Evolutionary conservation across 2,797 vertebrate genomes (phyloP).

Genomic region (Calcarius lapponicus): DNA sequence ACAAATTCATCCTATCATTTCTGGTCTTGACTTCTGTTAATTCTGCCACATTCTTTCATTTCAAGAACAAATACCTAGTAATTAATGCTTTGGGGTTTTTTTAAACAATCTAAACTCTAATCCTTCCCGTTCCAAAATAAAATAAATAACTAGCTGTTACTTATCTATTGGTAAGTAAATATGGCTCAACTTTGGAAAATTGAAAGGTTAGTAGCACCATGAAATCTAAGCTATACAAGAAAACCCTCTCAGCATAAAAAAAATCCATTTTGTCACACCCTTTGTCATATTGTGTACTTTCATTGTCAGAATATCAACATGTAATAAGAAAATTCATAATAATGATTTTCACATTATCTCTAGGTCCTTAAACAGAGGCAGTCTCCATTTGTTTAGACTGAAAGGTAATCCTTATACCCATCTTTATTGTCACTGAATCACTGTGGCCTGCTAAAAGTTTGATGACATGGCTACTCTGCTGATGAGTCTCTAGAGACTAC

Average conservation of each 20-base stretch:
- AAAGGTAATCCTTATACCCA: background rate
- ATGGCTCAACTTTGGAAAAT: background rate
- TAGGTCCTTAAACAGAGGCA: background rate
- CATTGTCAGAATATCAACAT: background rate
- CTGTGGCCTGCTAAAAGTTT: constrained; percentile 19
- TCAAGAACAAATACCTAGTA: background rate
- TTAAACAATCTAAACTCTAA: background rate
- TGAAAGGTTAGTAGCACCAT: background rate
- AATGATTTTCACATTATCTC: background rate
- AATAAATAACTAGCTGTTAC: background rate
- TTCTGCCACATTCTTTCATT: background rate
- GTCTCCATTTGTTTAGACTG: background rate
- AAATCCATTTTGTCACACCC: background rate
- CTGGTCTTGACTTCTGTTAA: background rate
- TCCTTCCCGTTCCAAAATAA: background rate
- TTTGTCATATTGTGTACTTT: background rate
- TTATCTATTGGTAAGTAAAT: background rate
- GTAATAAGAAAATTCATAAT: background rate
- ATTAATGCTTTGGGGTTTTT: background rate
- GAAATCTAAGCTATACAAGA: background rate
- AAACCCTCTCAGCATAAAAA: background rate
- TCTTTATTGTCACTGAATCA: background rate
- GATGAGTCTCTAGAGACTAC: background rate
- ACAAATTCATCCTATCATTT: background rate
- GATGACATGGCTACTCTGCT: background rate